Conservation (phyloP, 2,113 vertebrate species). For the Panthera uncia region DNA sequence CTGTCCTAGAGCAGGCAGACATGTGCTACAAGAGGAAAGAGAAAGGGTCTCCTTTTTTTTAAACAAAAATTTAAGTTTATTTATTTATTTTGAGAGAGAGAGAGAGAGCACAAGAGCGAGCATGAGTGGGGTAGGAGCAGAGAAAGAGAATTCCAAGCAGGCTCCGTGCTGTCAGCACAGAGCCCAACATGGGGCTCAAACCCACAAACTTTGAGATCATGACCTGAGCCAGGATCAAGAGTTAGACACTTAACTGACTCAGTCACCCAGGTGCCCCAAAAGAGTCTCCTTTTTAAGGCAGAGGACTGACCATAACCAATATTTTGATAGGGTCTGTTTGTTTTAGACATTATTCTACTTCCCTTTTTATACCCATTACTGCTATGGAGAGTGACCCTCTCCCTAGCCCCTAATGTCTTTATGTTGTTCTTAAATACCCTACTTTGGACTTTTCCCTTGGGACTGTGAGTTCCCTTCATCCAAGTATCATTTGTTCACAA, state of each 20-base stretch:
- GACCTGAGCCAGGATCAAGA: no score
- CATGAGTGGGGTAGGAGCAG: no score
- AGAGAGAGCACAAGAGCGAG: no score
- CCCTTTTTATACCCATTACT: neutral
- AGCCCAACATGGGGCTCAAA: no score
- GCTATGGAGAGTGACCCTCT: neutral
- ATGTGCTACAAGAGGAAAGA: neutral
- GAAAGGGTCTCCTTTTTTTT: neutral
- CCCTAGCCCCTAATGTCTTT: neutral
- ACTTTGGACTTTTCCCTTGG: neutral
- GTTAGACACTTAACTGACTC: no score
- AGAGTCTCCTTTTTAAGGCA: neutral
- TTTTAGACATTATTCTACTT: slow-evolving; percentile 29
- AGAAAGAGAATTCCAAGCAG: no score
- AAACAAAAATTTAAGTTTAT: neutral
- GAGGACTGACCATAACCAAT: neutral
- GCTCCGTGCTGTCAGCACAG: no score
- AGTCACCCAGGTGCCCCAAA: neutral
- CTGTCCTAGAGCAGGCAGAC: neutral
- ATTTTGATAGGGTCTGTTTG: slow-evolving; percentile 28
- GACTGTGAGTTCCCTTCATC: neutral
- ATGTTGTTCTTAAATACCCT: neutral
- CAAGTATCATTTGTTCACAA: neutral
- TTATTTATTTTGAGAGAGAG: no score
- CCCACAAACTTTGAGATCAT: no score